Conservation (phyloP, 2,797 vertebrate genomes). For the Chelonia mydas region DNA sequence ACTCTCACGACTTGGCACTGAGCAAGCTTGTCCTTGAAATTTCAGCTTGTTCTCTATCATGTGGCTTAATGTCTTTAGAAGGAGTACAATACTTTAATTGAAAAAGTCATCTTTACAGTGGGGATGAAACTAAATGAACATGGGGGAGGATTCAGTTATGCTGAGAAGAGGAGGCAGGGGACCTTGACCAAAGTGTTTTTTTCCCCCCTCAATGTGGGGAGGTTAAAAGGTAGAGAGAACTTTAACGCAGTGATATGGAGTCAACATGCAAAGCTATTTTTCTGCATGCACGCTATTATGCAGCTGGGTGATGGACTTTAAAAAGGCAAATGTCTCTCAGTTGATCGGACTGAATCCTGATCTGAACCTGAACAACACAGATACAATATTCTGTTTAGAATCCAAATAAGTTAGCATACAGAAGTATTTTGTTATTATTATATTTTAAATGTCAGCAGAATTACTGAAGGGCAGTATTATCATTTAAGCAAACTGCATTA, state of each 20-base stretch:
- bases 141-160: conserved; percentile 69
- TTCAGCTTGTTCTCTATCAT: conserved; percentile 53
- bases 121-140: conserved; percentile 63
- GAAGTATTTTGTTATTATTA: not conserved
- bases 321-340: not conserved
- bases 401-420: not conserved
- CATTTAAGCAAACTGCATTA: conserved; percentile 28
- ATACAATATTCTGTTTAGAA: not conserved
- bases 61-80: conserved; percentile 73
- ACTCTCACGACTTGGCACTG: conserved; percentile 34
- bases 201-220: conserved; percentile 41
- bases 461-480: conserved; percentile 45
- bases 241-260: not conserved
- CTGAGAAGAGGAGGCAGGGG: conserved; percentile 49
- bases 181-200: conserved; percentile 53
- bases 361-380: not conserved
- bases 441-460: conserved; percentile 53
- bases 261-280: conserved; percentile 6
- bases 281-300: not conserved
- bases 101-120: conserved; percentile 69
- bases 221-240: conserved; percentile 44
- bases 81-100: conserved; percentile 72
- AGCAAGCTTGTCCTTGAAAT: conserved; percentile 71
- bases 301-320: not conserved
- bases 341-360: not conserved